Base-by-base conservation (phyloP, 2,797 vertebrate species). In the Nannoperca australis region DNA sequence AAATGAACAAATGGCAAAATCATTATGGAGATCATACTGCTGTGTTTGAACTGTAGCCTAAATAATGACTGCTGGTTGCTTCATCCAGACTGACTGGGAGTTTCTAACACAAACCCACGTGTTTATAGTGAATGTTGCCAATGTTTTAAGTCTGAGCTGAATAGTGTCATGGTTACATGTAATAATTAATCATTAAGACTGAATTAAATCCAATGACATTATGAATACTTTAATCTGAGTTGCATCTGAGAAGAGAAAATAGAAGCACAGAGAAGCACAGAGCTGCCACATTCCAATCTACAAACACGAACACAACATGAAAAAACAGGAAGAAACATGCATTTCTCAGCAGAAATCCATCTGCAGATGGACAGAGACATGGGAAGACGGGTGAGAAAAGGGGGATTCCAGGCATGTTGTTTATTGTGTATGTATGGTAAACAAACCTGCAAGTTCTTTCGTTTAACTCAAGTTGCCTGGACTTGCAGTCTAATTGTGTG, bases 401-500 rank as follows among this genome's bases (percentile, higher is more conserved):
- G 24, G 17, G 45, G 34, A 7, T 42, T 73, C 20, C 73, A 70
- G 64, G 75, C 76, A 68, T 13, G 51, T 56, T 90, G 83, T 93
- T 84, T 90, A 93, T 88, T 30, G 30, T 79, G 88, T 92, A 93
- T 89, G 75, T 82, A 85, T 79, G 78, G 81, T 91, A 79, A 96
- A 99, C 97, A 97, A 98, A 99, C 97, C 97, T 99, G 97, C 97
- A 98, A 96, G 96, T 97, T 96, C 96, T 96, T 95, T 98, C 96
- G 96, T 98, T 99, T 98, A 99, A 97, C 95, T 98, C 97, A 97
- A 98, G 97, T 94, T 97, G 96, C 95, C 96, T 97, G 95, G 97
- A 97, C 96, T 97, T 97, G 97, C 97, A 98, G 96, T 97, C 96
- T 94, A 97, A 97, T 88, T 97, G 96, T 96, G 97, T 97, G 96